Base-by-base conservation (phyloP, 2,888 invertebrate species). In the Anarsia innoxiella region DNA sequence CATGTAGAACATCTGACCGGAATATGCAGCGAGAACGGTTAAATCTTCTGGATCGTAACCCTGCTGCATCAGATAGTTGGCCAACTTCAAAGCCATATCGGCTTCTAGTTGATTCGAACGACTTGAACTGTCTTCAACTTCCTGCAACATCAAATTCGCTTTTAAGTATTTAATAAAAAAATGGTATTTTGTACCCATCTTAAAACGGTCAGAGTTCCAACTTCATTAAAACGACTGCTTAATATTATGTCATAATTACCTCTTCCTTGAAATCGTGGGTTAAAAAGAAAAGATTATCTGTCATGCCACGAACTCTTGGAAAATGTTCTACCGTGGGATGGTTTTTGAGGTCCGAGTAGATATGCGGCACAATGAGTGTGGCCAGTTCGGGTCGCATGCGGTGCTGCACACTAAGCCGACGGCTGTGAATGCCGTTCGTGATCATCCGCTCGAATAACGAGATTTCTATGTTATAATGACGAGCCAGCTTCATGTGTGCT, bases 391-490 rank as follows among this genome's bases (percentile, higher is more conserved):
- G 90, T 10, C 92, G 86, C 94, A 94, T 94, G 41, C 95, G 87
- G 66, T 93, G 93, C 63, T 96, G 95, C 4, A 88, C 87, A 42
- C 82, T 69, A 9, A 94, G 71, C 4, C 82, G 76, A n/a, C 87
- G 78, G 48, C 86, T 89, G 37, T 88, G 86, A 11, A 91, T 72
- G 0, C 88, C 85, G 59, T 92, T 91, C 14, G 76, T 84, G 12
- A 95, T 86, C 87, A 95, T 88, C 25, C 94, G 86, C 67, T 95
- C 95, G 70, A 95, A 95, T 34, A 95, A 75, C 0, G 94, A 94
- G 16, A 94, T 83, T 44, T 93, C 91, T 37, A 94, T 76, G 36
- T 90, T 84, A 64, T 84, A 92, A 33, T 88, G 66, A 44, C 75
- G 86, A 5, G 90, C 91, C 40, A 94, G 73, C 31, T 85, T 78